Conservation (phyloP, 2,113 vertebrate genomes). For the Rutilus rutilus region DNA sequence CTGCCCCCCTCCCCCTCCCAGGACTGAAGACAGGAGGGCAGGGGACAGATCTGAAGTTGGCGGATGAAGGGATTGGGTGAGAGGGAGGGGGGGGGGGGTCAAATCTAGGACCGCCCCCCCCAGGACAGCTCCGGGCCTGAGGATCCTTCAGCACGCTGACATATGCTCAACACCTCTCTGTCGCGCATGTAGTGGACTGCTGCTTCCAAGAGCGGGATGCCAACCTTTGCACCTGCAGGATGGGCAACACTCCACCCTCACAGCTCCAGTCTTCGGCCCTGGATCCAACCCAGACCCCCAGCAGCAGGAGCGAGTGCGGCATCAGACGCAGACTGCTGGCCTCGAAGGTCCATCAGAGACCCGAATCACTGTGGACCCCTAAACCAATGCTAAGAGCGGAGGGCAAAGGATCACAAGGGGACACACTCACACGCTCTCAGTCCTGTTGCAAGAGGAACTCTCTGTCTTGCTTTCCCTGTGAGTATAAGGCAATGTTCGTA, state of each 20-base stretch:
- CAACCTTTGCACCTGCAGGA: conserved; percentile 72
- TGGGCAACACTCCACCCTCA: conserved; percentile 76
- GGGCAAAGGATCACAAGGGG: conserved; percentile 48
- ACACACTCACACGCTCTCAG: conserved; percentile 50
- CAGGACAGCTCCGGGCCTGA: background rate
- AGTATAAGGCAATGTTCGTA: conserved; percentile 55
- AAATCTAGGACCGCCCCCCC: conserved; percentile 51
- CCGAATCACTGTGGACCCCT: conserved; percentile 81
- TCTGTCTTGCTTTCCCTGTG: conserved; percentile 53
- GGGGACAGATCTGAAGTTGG: conserved; percentile 54
- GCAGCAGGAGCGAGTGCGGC: conserved; percentile 62
- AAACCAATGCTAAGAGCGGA: conserved; percentile 73
- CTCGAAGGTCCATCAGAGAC: conserved; percentile 76
- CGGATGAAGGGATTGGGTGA: conserved; percentile 56
- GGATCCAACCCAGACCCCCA: conserved; percentile 37
- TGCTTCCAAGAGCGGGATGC: conserved; percentile 76
- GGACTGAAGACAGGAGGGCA: conserved; percentile 59
- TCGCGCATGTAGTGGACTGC: conserved; percentile 79
- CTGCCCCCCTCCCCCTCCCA: conserved; percentile 64
- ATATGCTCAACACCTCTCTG: conserved; percentile 80
- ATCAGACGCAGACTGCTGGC: conserved; percentile 78
- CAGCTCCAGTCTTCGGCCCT: conserved; percentile 67
- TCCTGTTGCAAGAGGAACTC: conserved; percentile 68
- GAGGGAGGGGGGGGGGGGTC: conserved; percentile 55
- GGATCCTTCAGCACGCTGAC: conserved; percentile 77